These are phyloP conservation scores for Troides aeacus DNA, from an alignment of 2,888 invertebrate species.

Conservation along the genomic window DNA sequence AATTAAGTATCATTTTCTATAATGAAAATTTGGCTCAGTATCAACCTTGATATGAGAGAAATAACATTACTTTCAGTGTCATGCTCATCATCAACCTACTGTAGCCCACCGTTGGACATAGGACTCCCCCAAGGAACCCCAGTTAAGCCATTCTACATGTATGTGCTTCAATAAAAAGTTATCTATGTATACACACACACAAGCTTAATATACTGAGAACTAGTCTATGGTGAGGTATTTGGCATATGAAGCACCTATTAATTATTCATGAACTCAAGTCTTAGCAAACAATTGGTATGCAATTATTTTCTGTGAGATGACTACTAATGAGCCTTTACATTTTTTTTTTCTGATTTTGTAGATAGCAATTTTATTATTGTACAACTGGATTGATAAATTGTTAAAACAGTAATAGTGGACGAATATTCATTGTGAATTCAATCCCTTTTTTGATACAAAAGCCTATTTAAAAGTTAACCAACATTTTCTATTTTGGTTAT, in stretches of 20 bases:
- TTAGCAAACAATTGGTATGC: conserved; percentile 22
- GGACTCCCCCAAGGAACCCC: too few relatives aligned
- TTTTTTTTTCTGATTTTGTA: too few relatives aligned
- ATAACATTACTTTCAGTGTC: too few relatives aligned
- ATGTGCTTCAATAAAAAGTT: neutral
- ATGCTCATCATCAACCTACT: neutral
- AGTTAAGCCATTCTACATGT: neutral
- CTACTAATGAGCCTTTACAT: conserved; percentile 17
- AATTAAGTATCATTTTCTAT: too few relatives aligned
- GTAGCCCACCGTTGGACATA: too few relatives aligned
- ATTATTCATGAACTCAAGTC: conserved; percentile 27
- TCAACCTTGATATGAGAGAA: too few relatives aligned
- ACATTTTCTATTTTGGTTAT: neutral
- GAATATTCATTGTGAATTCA: neutral
- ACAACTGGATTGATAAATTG: neutral
- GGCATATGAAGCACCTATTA: conserved; percentile 26
- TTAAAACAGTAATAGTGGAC: neutral
- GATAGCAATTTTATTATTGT: too few relatives aligned
- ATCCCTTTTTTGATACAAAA: neutral
- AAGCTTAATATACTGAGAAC: conserved; percentile 23
- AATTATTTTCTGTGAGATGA: conserved; percentile 20
- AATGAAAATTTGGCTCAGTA: too few relatives aligned
- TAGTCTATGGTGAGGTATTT: conserved; percentile 22
- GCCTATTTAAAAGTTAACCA: neutral
- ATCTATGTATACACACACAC: neutral